Evolutionary conservation across 2,888 invertebrate genomes (phyloP), one percentile per base, ranked within the genome.

Genomic region (Timema cristinae): DNA sequence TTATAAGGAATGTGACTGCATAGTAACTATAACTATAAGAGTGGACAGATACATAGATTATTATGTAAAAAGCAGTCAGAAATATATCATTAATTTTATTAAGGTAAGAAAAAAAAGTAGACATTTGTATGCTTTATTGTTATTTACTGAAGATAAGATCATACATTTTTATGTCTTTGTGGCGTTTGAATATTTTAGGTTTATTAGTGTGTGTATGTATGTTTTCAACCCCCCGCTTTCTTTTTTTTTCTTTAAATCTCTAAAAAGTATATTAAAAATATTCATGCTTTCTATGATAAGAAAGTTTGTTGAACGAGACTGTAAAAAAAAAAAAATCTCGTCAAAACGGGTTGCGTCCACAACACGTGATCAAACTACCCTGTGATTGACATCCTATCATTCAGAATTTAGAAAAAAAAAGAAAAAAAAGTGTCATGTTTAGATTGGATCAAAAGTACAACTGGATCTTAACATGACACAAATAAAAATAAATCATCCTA

Each of bases 311-410:
- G 63, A 63, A 48, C 48, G 13, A 6, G 4, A 6, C 47, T 47
- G 10, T 32, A 6, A 7, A 15, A 32, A 54, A 54, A 32, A 7
- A 15, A 63, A 15, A 63, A 47, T 59, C 63, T 63, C 63, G 63
- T 63, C 32, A 32, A 7, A 66, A 66, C 66, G 63, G 63, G 51
- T 70, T 70, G 59, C 70, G 70, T 66, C 71, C 71, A 50, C 15
- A 13, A 71, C 52, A 50, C 63, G 51, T 71, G 49, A 71, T 67
- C 66, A 63, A 51, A 9, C 47, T 56, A n/a, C 68, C 68, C 61
- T 71, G 71, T 71, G 68, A 71, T 71, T n/a, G 68, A 48, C 48
- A 68, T 15, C 49, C 63, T 47, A 63, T 47, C 32, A 63, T n/a
- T 15, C 63, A 63, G 16, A 32, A 13, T 63, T 13, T 63, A 47